Evolutionary conservation across 2,888 invertebrate species (phyloP), one percentile per base, ranked within the genome.

Genomic region (Rotaria magnacalcarata): DNA sequence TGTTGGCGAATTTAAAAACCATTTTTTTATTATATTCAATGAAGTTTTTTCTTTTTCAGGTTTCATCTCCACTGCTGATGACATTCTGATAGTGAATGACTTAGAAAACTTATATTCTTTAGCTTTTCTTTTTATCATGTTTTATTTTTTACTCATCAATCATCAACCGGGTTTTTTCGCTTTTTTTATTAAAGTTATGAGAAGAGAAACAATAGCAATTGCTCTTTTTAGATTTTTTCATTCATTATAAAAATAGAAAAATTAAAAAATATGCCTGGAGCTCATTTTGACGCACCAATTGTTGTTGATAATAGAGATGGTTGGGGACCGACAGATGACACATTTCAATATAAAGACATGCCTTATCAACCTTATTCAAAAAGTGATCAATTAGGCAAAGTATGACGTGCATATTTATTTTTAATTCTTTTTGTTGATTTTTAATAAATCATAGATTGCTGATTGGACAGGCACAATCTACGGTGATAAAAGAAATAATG

Each of bases 281-380:
- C 80, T 24, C 80, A 80, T 47, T 80, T 80, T 47, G 47, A 80
- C 24, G 80, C 80, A 43, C 86, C 86, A 0, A 10, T 85, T n/a
- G 91, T 92, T 88, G 90, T 90, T 87, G 91, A 91, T 85, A 92
- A 96, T 91, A 94, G 94, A 3, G 93, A 93, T 88, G 98, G 98
- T 90, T 99, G 98, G 98, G 99, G 99, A 24, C 99, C 99, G 80
- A 95, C 95, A 92, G 95, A 95, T 91, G 93, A 96, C 92, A 96
- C 96, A 86, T 96, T 96, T 87, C 95, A 96, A 90, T 97, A 96
- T 92, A 94, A 94, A 90, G 96, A 96, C 92, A 95, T 97, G 94
- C 98, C 98, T 19, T 99, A 98, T 92, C 98, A 99, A 92, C 98
- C 97, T 74, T 99, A 97, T 91, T 96, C 97, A 89, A 99, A 99